phyloP scores from a whole-genome alignment of 2,113 vertebrate species.

The Chiloscyllium plagiosum region DNA sequence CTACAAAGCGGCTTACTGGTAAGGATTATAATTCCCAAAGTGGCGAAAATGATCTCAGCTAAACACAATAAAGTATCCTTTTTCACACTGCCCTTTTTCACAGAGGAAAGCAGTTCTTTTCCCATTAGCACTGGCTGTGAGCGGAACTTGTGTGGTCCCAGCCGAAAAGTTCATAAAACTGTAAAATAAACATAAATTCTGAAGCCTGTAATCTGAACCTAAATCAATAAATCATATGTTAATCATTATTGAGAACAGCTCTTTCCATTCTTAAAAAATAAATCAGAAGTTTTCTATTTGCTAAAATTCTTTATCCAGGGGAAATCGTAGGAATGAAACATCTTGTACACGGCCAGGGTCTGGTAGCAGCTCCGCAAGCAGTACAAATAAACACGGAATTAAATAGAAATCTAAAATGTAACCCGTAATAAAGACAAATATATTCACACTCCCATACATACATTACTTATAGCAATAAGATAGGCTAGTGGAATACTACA shows the following conservation, averaged over 20 bases:
- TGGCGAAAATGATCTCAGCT: constrained; percentile 16
- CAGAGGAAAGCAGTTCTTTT: neutral
- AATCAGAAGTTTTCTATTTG: constrained; percentile 4
- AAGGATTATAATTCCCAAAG: neutral
- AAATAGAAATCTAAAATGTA: constrained; percentile 23
- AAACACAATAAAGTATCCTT: constrained; percentile 31
- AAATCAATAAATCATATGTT: constrained; percentile 32
- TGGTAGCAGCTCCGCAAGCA: neutral
- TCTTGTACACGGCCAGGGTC: too few species aligned
- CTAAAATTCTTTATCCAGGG: constrained; percentile 5
- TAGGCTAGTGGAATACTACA: neutral
- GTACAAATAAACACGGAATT: constrained; percentile 25
- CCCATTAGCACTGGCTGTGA: constrained; percentile 33
- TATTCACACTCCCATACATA: neutral
- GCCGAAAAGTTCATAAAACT: constrained; percentile 33
- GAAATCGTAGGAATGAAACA: neutral
- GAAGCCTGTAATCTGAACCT: constrained; percentile 23
- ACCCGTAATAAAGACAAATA: constrained; percentile 15
- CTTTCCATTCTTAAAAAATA: constrained; percentile 16
- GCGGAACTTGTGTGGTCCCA: constrained; percentile 28
- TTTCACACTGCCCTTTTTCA: constrained; percentile 28
- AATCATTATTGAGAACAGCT: constrained; percentile 20
- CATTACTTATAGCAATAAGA: neutral
- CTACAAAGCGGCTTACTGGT: neutral
- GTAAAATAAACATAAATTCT: constrained; percentile 35